Conservation (phyloP, 1,140 invertebrate genomes). For the Limonius californicus region DNA sequence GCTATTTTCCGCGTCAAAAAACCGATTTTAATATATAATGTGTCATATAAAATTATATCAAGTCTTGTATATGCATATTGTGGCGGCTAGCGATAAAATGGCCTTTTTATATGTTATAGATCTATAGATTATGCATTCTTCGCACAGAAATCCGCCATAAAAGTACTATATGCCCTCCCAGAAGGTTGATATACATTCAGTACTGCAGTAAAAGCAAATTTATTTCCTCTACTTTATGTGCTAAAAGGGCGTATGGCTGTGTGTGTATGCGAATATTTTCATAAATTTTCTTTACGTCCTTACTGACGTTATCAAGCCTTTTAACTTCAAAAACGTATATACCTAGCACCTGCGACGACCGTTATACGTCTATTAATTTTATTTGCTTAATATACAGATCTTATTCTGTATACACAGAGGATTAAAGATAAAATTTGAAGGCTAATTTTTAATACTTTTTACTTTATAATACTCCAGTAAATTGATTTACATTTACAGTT, state of each 20-base stretch:
- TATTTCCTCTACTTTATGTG: constrained; percentile 20
- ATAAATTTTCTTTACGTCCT: too few relatives aligned
- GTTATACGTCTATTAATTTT: too few relatives aligned
- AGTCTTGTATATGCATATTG: constrained; percentile 28
- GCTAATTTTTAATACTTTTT: too few relatives aligned
- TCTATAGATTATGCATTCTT: constrained; percentile 41
- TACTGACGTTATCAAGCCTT: too few relatives aligned
- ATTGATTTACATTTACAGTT: too few relatives aligned
- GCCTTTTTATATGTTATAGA: constrained; percentile 41
- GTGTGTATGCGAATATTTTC: constrained; percentile 17
- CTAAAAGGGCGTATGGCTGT: constrained; percentile 17
- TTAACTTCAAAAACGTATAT: too few relatives aligned
- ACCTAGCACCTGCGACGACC: too few relatives aligned
- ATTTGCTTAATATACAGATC: background rate
- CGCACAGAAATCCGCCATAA: constrained; percentile 42
- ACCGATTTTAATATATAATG: constrained; percentile 36
- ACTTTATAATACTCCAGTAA: too few relatives aligned
- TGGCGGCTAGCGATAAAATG: constrained; percentile 36
- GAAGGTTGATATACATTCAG: constrained; percentile 25
- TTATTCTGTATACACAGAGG: too few relatives aligned
- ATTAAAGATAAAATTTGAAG: too few relatives aligned
- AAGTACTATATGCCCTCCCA: constrained; percentile 32
- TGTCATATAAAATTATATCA: constrained; percentile 37
- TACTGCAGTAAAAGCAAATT: constrained; percentile 25
- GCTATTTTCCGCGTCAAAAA: constrained; percentile 35